Conservation (phyloP, 2,797 vertebrate species). For the Arctocebus calabarensis region DNA sequence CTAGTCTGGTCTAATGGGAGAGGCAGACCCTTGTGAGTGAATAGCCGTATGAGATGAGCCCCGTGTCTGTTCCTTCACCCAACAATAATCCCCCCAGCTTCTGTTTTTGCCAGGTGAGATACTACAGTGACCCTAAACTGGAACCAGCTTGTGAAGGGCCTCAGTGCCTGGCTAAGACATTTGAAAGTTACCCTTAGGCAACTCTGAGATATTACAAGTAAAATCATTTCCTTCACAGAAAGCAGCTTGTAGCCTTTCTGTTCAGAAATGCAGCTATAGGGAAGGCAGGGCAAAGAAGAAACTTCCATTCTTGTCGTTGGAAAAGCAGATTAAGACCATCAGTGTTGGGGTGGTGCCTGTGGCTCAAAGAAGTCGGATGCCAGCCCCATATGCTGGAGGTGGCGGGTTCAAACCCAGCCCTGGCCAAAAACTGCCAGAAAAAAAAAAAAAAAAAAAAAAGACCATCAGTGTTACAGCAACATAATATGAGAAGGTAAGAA, state of each 20-base stretch:
- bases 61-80: not conserved
- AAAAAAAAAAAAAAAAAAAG: no score
- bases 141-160: not conserved
- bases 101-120: not conserved
- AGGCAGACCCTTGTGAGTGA: not conserved
- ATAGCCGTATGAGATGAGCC: not conserved
- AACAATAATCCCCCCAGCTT: not conserved
- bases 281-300: not conserved
- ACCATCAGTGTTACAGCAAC: not conserved
- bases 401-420: no score
- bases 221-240: not conserved
- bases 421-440: no score
- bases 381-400: no score
- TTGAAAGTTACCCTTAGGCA: not conserved
- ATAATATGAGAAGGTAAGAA: not conserved
- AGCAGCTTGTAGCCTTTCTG: not conserved
- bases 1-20: not conserved
- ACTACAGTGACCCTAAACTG: not conserved
- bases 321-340: slow-evolving; percentile 12
- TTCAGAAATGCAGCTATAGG: not conserved
- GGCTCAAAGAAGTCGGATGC: no score
- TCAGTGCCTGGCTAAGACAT: not conserved
- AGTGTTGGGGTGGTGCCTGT: no score
- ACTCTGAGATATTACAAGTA: not conserved
- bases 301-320: slow-evolving; percentile 17